Base-by-base conservation (phyloP, 2,888 invertebrate species). In the Dusona sp. region DNA sequence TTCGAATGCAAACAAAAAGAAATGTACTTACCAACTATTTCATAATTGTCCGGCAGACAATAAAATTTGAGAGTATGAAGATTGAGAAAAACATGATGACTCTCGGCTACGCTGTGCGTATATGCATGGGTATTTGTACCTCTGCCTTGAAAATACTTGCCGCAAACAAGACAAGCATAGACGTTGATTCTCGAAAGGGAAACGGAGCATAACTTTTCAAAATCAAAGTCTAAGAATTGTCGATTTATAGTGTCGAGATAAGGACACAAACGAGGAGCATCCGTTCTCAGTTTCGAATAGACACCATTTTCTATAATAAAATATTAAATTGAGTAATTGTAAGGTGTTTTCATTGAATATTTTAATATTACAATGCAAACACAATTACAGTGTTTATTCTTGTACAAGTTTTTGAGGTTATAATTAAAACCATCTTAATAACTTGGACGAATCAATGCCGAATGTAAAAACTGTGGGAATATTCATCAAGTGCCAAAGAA, bases 51-150 rank as follows among this genome's bases (percentile, higher is more conserved):
- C 0, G 99, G 99, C 86, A 99, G 95, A 93, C 99, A 99, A 94
- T 99, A 99, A 95, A 99, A 99, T 93, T 98, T 98, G 86, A 99
- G 95, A 0, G 99, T 99, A 90, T 98, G 98, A 77, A 99, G 95
- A 95, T 99, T 99, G 16, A 99, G 95, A 93, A 98, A 99, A 0
- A 99, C 99, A 95, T 99, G 99, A 95, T 99, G 99, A 84, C 98
- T 97, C 91, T 99, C 99, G 64, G 98, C 98, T 2, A 99, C 99
- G 82, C 99, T 99, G 95, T 99, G 99, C 0, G 99, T 99, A 94
- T 99, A 99, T 0, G 99, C 99, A 95, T 99, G 99, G 0, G 99
- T 99, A 92, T 98, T 99, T 9, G 98, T 98, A 0, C 99, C 99
- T 92, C 99, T 96, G 1, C 99, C 99, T 96, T 97, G 95, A 93